Evolutionary conservation across 2,797 vertebrate species (phyloP).

Genomic region (Squalus acanthias): DNA sequence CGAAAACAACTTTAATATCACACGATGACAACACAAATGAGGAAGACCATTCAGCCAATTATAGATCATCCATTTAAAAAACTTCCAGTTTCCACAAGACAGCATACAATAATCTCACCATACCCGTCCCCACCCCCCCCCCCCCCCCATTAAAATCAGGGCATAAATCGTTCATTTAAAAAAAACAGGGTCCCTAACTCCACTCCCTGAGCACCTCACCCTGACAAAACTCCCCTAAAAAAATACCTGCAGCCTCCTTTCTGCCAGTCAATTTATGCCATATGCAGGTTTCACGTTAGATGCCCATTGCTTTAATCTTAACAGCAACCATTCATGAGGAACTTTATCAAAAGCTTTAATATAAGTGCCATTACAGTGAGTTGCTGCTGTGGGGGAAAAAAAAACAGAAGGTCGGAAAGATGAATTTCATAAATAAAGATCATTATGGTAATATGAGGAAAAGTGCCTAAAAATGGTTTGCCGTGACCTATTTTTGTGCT

Average conservation of each 20-base stretch:
- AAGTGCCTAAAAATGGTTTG: neutral
- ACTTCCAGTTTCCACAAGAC: neutral
- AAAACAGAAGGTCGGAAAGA: neutral
- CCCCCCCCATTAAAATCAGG: neutral
- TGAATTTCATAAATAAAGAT: constrained; percentile 12
- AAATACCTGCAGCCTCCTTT: neutral
- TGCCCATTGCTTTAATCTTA: neutral
- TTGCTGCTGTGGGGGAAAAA: neutral
- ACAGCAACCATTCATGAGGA: neutral
- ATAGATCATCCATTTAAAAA: neutral
- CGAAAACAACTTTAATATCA: neutral
- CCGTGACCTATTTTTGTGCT: neutral
- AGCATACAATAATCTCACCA: neutral
- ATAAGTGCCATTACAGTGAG: neutral
- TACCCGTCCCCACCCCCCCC: neutral
- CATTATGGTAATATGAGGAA: neutral
- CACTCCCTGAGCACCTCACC: neutral
- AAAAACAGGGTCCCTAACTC: neutral
- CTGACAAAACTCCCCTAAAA: neutral
- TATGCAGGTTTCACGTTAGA: neutral
- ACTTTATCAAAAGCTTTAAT: neutral
- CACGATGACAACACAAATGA: neutral
- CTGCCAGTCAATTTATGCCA: neutral
- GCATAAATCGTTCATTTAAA: neutral
- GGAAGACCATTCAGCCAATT: neutral